Conservation (phyloP, 2,113 vertebrate species). For the Spheniscus mendiculus region DNA sequence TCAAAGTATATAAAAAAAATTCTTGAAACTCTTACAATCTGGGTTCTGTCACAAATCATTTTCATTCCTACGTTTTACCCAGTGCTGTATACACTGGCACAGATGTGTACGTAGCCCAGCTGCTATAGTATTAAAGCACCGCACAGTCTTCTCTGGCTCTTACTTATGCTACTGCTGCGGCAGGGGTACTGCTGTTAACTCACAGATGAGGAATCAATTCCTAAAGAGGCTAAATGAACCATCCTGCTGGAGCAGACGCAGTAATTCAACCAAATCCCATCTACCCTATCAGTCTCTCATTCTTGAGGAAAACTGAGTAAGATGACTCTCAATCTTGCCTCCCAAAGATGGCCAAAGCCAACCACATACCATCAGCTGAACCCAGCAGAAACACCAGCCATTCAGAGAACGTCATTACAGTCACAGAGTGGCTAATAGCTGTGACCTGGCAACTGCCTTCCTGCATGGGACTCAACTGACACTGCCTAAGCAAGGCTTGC, state of each 20-base stretch:
- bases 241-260: not conserved
- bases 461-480: not conserved
- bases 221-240: not conserved
- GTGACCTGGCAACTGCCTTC: not conserved
- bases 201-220: not conserved
- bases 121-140: not conserved
- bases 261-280: not conserved
- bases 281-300: not conserved
- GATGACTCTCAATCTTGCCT: not conserved
- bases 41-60: not conserved
- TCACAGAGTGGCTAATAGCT: not conserved
- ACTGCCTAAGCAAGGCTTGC: not conserved
- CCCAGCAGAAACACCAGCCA: not conserved
- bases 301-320: not conserved
- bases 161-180: not conserved
- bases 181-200: not conserved
- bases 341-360: not conserved
- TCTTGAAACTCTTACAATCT: not conserved
- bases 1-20: not conserved
- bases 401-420: not conserved
- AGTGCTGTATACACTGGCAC: not conserved
- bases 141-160: not conserved
- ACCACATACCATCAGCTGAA: not conserved
- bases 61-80: not conserved
- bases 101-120: not conserved